These are phyloP conservation scores for Amazona vittata DNA, from an alignment of 2,113 vertebrate species.

Conservation along the genomic window DNA sequence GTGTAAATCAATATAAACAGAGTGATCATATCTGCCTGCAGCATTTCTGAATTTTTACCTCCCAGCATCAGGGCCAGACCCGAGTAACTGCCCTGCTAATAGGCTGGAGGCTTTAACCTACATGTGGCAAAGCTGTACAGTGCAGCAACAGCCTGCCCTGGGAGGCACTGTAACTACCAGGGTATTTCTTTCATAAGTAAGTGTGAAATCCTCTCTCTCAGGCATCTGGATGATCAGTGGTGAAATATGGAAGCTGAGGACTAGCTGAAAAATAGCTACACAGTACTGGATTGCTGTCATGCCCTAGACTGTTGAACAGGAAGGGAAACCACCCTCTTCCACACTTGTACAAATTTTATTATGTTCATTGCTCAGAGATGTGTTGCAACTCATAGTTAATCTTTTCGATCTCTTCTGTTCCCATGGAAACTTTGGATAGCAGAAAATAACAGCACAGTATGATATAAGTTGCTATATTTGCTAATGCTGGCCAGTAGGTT, in stretches of 20 bases:
- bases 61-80: neutral
- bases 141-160: neutral
- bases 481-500: neutral
- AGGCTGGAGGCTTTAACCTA: neutral
- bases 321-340: neutral
- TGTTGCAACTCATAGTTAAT: neutral
- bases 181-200: neutral
- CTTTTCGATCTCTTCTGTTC: neutral
- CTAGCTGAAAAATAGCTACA: neutral
- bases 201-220: neutral
- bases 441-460: neutral
- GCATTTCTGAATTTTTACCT: neutral
- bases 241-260: neutral
- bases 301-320: neutral
- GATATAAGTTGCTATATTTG: neutral
- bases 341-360: neutral
- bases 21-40: neutral
- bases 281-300: accelerated
- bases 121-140: neutral
- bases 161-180: neutral
- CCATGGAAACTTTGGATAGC: neutral
- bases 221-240: neutral
- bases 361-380: neutral
- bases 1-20: neutral
- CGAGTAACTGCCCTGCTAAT: neutral